Evolutionary conservation across 2,113 vertebrate species (phyloP).

Genomic region (Callipepla squamata): DNA sequence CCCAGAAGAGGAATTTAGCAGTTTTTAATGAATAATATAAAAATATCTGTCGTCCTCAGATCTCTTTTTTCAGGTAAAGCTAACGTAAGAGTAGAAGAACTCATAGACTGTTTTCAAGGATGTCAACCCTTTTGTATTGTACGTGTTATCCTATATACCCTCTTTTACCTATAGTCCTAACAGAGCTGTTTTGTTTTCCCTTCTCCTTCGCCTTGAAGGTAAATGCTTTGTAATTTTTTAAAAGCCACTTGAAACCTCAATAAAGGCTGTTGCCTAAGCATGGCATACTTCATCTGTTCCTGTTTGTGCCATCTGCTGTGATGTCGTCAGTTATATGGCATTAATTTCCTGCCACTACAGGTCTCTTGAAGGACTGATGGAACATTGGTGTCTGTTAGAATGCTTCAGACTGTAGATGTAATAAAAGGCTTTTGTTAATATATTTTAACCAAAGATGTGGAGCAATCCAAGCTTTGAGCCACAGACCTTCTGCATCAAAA

Average conservation of each 20-base stretch:
- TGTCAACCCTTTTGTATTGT: slow-evolving; percentile 76
- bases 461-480: slow-evolving; percentile 83
- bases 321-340: slow-evolving; percentile 76
- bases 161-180: slow-evolving; percentile 72
- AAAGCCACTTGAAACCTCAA: slow-evolving; percentile 82
- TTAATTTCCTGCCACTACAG: slow-evolving; percentile 81
- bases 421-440: slow-evolving; percentile 84
- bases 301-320: slow-evolving; percentile 80
- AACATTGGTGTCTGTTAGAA: slow-evolving; percentile 79
- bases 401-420: slow-evolving; percentile 82
- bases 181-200: slow-evolving; percentile 74
- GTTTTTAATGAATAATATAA: slow-evolving; percentile 82
- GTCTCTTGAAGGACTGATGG: slow-evolving; percentile 80
- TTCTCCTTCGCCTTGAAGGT: slow-evolving; percentile 73
- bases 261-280: slow-evolving; percentile 85
- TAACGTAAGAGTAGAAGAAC: slow-evolving; percentile 71
- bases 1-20: slow-evolving; percentile 77
- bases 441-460: slow-evolving; percentile 93
- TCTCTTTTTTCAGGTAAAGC: slow-evolving; percentile 76
- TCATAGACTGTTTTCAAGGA: slow-evolving; percentile 71
- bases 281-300: slow-evolving; percentile 81
- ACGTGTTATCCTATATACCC: slow-evolving; percentile 61
- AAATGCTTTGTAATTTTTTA: slow-evolving; percentile 77
- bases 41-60: slow-evolving; percentile 78
- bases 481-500: slow-evolving; percentile 75